Conservation (phyloP, 2,113 vertebrate species). For the Hassar affinis region DNA sequence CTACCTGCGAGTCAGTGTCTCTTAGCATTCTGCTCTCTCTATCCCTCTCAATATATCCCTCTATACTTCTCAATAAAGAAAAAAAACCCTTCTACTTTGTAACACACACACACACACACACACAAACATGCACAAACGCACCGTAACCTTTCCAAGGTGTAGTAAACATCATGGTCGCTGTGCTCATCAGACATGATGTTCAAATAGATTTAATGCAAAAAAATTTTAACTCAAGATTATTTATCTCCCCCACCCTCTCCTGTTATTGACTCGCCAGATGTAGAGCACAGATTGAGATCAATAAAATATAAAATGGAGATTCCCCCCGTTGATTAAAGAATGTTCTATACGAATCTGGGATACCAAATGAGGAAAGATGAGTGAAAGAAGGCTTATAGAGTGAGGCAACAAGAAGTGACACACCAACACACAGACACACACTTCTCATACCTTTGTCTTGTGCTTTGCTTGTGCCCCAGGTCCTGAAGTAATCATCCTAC, state of each 20-base stretch:
- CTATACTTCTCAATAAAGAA: background rate
- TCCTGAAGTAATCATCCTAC: slow-evolving; percentile 53
- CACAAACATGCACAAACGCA: no score
- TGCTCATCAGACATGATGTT: background rate
- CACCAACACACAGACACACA: background rate
- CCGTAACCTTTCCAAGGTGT: background rate
- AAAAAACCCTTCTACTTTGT: background rate
- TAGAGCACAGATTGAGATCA: slow-evolving; percentile 15
- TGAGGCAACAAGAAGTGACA: background rate
- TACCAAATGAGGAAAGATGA: no score
- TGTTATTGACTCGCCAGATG: slow-evolving; percentile 26
- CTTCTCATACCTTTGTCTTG: slow-evolving; percentile 46
- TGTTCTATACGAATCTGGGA: slow-evolving; percentile 25
- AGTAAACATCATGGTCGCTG: background rate
- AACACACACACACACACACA: background rate
- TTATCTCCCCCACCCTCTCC: background rate
- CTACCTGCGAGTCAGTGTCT: background rate
- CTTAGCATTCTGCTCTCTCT: background rate
- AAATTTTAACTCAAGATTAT: background rate
- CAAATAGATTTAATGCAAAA: background rate
- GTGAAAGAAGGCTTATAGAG: background rate
- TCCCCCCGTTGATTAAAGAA: slow-evolving; percentile 29
- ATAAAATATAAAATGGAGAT: slow-evolving; percentile 30
- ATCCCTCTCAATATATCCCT: background rate
- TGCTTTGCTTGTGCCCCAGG: slow-evolving; percentile 47